phyloP scores from a whole-genome alignment of 2,888 invertebrate genomes.

The Ectemnius continuus region DNA sequence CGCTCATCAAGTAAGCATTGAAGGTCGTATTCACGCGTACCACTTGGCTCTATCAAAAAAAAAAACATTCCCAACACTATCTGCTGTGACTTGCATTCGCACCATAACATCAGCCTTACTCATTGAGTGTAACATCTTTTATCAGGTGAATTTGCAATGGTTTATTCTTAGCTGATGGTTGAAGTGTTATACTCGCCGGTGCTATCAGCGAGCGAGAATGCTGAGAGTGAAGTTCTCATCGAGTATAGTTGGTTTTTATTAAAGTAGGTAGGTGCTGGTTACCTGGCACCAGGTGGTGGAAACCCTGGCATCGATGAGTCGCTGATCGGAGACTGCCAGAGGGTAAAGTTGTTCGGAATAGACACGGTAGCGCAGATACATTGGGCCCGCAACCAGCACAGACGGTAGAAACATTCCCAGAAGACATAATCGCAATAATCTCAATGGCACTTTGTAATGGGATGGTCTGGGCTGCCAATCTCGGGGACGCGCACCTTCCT shows the following conservation, averaged over 20 bases:
- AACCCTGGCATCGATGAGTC: constrained; percentile 85
- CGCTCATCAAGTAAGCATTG: constrained; percentile 86
- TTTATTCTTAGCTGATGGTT: too few species aligned
- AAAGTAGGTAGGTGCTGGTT: constrained; percentile 54
- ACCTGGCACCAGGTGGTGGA: constrained; percentile 91
- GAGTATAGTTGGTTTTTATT: too few species aligned
- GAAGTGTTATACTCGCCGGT: too few species aligned
- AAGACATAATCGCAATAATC: constrained; percentile 82
- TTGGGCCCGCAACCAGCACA: constrained; percentile 83
- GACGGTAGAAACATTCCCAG: constrained; percentile 84
- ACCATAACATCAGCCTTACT: too few species aligned
- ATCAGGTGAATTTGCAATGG: too few species aligned
- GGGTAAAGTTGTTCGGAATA: constrained; percentile 86
- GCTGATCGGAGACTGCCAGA: constrained; percentile 87
- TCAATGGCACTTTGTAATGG: constrained; percentile 79
- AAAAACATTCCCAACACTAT: constrained; percentile 1
- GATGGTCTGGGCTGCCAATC: constrained; percentile 67
- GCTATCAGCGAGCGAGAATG: too few species aligned
- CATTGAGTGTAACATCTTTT: too few species aligned
- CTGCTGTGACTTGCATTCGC: too few species aligned
- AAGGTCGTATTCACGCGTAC: constrained; percentile 86
- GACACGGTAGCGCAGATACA: constrained; percentile 86
- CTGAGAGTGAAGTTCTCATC: too few species aligned
- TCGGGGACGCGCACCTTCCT: constrained; percentile 62
- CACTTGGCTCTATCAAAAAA: constrained; percentile 81